Conservation (phyloP, 2,797 vertebrate species). For the Psittacula echo region DNA sequence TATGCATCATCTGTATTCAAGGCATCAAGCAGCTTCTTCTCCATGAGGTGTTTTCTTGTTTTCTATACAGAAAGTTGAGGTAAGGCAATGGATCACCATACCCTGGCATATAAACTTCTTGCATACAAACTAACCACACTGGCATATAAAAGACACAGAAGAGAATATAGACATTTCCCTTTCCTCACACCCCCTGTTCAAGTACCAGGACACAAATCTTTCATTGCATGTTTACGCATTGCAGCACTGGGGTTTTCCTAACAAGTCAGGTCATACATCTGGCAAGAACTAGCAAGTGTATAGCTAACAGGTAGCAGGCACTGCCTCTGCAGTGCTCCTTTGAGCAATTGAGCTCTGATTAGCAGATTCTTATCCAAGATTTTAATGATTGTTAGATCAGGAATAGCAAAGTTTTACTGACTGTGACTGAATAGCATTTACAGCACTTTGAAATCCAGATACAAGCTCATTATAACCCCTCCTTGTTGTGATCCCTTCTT, state of each 20-base stretch:
- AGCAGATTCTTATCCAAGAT: neutral
- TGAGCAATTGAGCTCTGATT: neutral
- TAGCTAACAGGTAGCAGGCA: neutral
- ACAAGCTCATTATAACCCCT: neutral
- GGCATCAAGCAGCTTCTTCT: neutral
- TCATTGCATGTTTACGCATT: neutral
- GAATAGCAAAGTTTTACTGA: neutral
- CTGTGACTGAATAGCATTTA: neutral
- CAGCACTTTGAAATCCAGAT: neutral
- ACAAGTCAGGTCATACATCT: neutral
- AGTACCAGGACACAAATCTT: neutral
- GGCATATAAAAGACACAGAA: neutral
- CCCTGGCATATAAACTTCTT: neutral
- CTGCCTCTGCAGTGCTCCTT: neutral
- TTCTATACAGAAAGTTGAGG: neutral
- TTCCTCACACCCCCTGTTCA: neutral
- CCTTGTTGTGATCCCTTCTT: neutral
- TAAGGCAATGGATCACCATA: neutral
- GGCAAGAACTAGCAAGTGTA: neutral
- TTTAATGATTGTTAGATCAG: neutral
- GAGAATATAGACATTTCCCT: neutral
- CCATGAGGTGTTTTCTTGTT: neutral
- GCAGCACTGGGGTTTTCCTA: neutral
- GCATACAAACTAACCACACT: neutral
- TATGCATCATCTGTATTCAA: neutral